Percentiles rank a stretch among this genome's conserved stretches.
Evolutionary conservation across 2,797 vertebrate species (phyloP).

Genomic region (Argya squamiceps): DNA sequence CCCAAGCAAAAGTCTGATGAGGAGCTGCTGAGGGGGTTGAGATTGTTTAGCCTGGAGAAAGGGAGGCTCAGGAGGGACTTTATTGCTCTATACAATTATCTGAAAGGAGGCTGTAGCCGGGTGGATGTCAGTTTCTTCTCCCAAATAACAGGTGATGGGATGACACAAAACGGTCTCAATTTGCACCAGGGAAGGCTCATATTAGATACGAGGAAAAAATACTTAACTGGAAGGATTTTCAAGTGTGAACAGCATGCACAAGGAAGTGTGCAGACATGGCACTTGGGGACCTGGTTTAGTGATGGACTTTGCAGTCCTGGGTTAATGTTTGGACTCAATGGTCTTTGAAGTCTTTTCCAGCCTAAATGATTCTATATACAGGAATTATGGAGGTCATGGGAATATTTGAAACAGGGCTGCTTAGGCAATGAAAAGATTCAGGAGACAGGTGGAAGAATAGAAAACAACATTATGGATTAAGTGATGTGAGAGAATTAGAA

Average conservation of each 20-base stretch:
- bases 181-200: neutral
- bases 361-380: neutral
- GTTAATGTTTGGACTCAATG: neutral
- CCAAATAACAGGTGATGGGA: neutral
- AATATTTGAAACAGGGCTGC: neutral
- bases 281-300: neutral
- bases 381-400: fast-evolving
- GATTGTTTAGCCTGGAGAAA: neutral
- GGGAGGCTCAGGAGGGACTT: neutral
- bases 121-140: fast-evolving
- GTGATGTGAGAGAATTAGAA: neutral
- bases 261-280: neutral
- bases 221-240: neutral
- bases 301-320: neutral
- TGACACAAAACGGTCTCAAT: neutral
- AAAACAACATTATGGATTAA: neutral
- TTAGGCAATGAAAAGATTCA: neutral
- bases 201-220: neutral
- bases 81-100: too few relatives aligned
- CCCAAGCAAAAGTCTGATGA: neutral
- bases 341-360: neutral
- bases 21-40: neutral
- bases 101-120: neutral
- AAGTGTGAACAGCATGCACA: neutral
- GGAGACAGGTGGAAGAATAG: neutral